phyloP scores from a whole-genome alignment of 2,888 invertebrate genomes.

The Netelia virgata region DNA sequence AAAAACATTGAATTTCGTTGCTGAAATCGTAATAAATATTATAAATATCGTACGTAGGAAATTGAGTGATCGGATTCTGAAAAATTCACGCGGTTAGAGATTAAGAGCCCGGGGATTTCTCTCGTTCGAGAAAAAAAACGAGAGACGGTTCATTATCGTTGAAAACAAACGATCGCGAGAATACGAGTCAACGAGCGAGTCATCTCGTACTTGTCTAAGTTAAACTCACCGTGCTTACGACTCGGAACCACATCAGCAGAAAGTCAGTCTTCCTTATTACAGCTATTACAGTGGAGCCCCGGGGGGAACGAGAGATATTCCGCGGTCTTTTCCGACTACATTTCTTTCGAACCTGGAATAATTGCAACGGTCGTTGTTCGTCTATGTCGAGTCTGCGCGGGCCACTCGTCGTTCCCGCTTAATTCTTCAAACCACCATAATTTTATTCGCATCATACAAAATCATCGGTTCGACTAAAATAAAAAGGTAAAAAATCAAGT shows the following conservation, averaged over 20 bases:
- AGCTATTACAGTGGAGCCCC: slow-evolving; percentile 45
- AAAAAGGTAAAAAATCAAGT: too few relatives aligned
- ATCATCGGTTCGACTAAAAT: too few relatives aligned
- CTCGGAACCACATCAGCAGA: slow-evolving; percentile 19
- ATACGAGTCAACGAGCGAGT: slow-evolving; percentile 7
- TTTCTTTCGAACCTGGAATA: slow-evolving; percentile 51
- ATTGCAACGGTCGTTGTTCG: slow-evolving; percentile 21
- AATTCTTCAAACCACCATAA: too few relatives aligned
- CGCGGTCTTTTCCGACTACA: slow-evolving; percentile 44
- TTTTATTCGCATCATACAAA: too few relatives aligned
- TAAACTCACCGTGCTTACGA: neutral
- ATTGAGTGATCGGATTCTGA: neutral
- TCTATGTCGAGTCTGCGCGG: neutral
- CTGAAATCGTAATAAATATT: neutral
- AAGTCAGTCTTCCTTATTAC: slow-evolving; percentile 59
- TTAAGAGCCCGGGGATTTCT: neutral
- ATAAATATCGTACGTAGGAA: neutral
- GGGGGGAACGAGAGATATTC: slow-evolving; percentile 10
- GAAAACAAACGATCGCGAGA: neutral
- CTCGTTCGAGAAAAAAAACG: neutral
- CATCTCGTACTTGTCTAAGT: slow-evolving; percentile 1
- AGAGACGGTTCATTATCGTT: neutral
- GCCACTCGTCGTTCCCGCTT: too few relatives aligned
- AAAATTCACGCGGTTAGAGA: neutral
- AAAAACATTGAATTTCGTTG: neutral